These are phyloP conservation scores for Xenopus petersii DNA, from an alignment of 2,797 vertebrate genomes.

Conservation along the genomic window DNA sequence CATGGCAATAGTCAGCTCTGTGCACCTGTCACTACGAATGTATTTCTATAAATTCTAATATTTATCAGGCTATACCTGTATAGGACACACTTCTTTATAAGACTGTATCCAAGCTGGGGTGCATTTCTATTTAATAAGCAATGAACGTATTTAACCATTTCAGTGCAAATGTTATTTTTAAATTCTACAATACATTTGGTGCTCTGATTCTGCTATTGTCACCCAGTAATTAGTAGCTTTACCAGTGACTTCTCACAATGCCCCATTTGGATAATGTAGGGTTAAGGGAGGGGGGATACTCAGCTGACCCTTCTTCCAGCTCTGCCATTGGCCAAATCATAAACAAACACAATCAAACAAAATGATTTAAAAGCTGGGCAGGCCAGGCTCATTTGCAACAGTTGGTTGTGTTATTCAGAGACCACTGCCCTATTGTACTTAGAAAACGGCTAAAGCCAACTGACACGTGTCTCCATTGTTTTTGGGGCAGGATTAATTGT, in stretches of 20 bases:
- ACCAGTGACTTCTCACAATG: conserved; percentile 79
- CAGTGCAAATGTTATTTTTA: too few relatives aligned
- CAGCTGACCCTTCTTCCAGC: conserved; percentile 72
- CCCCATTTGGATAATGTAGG: conserved; percentile 71
- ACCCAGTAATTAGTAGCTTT: conserved; percentile 78
- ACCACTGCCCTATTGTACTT: conserved; percentile 84
- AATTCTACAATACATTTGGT: conserved; percentile 38
- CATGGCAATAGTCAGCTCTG: too few relatives aligned
- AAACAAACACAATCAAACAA: conserved; percentile 81
- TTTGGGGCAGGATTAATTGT: conserved; percentile 77
- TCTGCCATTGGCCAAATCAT: conserved; percentile 84
- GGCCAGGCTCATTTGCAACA: conserved; percentile 81
- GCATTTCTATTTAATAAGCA: too few relatives aligned
- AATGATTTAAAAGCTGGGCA: conserved; percentile 83
- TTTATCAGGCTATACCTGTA: too few relatives aligned
- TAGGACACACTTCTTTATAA: too few relatives aligned
- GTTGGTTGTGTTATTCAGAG: conserved; percentile 88
- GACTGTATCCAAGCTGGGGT: too few relatives aligned
- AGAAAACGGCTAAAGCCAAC: conserved; percentile 85
- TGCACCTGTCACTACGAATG: too few relatives aligned
- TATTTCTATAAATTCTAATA: too few relatives aligned
- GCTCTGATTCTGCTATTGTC: conserved; percentile 59
- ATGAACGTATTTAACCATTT: too few relatives aligned
- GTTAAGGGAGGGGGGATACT: conserved; percentile 54
- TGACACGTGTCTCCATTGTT: conserved; percentile 94